A percentile compares a stretch with the other conserved stretches of the same genome.
Evolutionary conservation across 1,140 invertebrate genomes (phyloP).

Genomic region (Lepidurus couesii): DNA sequence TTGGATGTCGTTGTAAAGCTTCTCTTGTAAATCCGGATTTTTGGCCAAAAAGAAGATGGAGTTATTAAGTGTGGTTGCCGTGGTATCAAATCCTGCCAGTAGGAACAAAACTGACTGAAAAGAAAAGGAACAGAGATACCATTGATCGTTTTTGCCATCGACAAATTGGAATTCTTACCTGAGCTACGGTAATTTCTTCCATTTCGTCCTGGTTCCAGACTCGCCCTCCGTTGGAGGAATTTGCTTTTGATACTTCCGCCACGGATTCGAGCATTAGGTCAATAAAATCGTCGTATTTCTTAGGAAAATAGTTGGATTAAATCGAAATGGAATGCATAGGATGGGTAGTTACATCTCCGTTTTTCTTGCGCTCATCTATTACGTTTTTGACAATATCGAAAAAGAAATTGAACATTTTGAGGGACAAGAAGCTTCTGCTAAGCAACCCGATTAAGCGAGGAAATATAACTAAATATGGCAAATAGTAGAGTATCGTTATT

Average conservation of each 20-base stretch:
- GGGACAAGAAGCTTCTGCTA: background rate
- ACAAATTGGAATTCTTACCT: background rate
- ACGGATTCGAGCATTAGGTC: constrained; percentile 23
- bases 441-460: background rate
- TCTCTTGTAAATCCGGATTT: constrained; percentile 54
- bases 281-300: constrained; percentile 32
- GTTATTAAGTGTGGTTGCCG: constrained; percentile 61
- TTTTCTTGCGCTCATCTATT: background rate
- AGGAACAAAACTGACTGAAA: constrained; percentile 62
- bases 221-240: background rate
- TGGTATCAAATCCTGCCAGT: constrained; percentile 69
- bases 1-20: constrained; percentile 43
- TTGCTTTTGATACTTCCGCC: constrained; percentile 14
- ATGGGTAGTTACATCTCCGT: constrained; percentile 15
- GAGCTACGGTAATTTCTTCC: constrained; percentile 26
- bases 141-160: background rate
- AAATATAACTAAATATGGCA: background rate
- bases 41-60: constrained; percentile 60
- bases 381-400: constrained; percentile 3
- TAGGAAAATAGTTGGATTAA: background rate
- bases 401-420: constrained; percentile 29
- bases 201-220: constrained; percentile 28
- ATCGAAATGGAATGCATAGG: background rate
- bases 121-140: background rate
- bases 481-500: background rate